phyloP scores from a whole-genome alignment of 2,888 invertebrate species.

The Eudemis profundana region DNA sequence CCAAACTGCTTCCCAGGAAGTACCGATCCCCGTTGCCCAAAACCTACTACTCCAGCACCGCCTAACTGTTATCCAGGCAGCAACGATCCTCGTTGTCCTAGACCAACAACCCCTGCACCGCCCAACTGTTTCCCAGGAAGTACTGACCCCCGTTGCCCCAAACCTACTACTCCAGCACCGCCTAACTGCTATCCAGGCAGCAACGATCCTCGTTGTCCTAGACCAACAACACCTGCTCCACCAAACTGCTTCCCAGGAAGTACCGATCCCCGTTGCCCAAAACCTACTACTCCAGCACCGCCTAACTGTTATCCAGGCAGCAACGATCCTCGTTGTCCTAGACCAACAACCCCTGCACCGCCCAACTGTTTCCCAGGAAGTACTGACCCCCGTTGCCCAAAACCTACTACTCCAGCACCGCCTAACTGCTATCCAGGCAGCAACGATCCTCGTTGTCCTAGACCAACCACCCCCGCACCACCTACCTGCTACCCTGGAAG shows the following conservation, averaged over 20 bases:
- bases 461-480: constrained; percentile 47
- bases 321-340: constrained; percentile 50
- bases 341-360: constrained; percentile 48
- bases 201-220: constrained; percentile 51
- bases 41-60: constrained; percentile 45
- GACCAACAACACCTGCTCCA: constrained; percentile 48
- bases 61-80: constrained; percentile 48
- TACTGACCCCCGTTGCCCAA: constrained; percentile 58
- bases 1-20: constrained; percentile 47
- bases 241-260: constrained; percentile 47
- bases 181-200: constrained; percentile 48
- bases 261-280: constrained; percentile 58
- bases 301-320: constrained; percentile 49
- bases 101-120: constrained; percentile 48
- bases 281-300: constrained; percentile 45
- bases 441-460: constrained; percentile 46
- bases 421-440: constrained; percentile 48
- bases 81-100: constrained; percentile 54
- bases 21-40: constrained; percentile 53
- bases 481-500: constrained; percentile 59
- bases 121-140: constrained; percentile 52
- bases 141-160: constrained; percentile 57
- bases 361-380: constrained; percentile 47
- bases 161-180: constrained; percentile 52
- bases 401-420: constrained; percentile 45